These are phyloP conservation scores for Microcebus jonahi DNA, from an alignment of 2,113 vertebrate genomes.

Conservation along the genomic window DNA sequence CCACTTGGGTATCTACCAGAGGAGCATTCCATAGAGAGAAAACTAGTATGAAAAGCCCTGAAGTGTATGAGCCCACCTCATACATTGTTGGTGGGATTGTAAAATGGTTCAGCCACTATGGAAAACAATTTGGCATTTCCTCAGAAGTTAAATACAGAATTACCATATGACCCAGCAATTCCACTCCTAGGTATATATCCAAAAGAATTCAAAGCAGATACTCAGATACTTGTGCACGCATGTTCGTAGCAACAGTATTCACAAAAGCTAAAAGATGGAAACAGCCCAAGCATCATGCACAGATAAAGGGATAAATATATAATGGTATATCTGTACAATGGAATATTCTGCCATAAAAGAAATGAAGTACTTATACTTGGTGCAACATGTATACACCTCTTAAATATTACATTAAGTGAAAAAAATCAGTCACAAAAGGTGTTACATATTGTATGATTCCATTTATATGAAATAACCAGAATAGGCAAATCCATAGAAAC, in stretches of 20 bases:
- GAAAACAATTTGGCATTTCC: neutral
- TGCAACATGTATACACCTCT: neutral
- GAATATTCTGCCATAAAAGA: neutral
- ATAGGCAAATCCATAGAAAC: neutral
- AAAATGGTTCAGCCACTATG: neutral
- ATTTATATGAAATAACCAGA: neutral
- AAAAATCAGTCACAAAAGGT: neutral
- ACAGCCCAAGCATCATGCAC: neutral
- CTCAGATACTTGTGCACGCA: neutral
- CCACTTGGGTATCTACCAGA: neutral
- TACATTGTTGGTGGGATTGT: neutral
- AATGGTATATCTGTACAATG: neutral
- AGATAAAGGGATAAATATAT: neutral
- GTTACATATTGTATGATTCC: neutral
- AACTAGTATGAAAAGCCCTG: neutral
- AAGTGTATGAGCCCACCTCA: neutral
- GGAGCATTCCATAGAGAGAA: neutral
- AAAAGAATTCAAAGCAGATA: neutral
- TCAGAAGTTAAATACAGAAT: slow-evolving; percentile 6
- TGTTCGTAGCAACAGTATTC: neutral
- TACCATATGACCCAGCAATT: neutral
- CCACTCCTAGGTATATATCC: neutral
- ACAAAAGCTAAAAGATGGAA: neutral
- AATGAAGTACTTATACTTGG: neutral
- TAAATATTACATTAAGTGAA: slow-evolving; percentile 19